phyloP scores from a whole-genome alignment of 2,113 vertebrate genomes.

The Pitta sordida region DNA sequence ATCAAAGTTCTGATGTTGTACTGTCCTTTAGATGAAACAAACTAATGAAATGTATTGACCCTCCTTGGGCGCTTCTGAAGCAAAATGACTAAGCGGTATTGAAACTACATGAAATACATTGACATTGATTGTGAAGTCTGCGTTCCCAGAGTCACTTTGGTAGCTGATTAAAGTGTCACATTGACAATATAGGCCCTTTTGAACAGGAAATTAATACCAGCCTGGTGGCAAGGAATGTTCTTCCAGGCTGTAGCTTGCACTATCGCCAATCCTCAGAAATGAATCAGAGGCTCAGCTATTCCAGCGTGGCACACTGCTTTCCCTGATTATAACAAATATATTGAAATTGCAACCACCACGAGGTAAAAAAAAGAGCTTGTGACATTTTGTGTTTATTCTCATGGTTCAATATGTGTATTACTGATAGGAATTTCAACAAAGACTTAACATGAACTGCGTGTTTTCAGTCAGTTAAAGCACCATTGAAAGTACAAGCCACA shows the following conservation, averaged over 20 bases:
- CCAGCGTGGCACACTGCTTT: not conserved
- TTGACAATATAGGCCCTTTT: conserved; percentile 73
- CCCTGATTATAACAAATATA: conserved; percentile 40
- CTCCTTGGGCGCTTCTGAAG: conserved; percentile 66
- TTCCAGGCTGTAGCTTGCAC: conserved; percentile 25
- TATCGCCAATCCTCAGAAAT: conserved; percentile 47
- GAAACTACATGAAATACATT: conserved; percentile 68
- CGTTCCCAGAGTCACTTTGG: conserved; percentile 67
- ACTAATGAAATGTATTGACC: conserved; percentile 80
- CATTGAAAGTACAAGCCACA: conserved; percentile 14
- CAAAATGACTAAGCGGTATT: conserved; percentile 66
- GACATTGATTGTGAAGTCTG: conserved; percentile 75
- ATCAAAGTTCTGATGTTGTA: conserved; percentile 72
- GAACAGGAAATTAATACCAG: conserved; percentile 79
- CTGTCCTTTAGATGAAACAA: conserved; percentile 76
- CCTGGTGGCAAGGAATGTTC: conserved; percentile 62
- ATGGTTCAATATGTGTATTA: conserved; percentile 33
- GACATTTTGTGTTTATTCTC: conserved; percentile 33
- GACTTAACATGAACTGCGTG: conserved; percentile 27
- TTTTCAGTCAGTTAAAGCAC: conserved; percentile 33
- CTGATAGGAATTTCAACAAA: conserved; percentile 51
- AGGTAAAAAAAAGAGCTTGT: not conserved
- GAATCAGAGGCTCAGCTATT: not conserved
- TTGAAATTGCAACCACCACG: not conserved
- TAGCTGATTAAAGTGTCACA: conserved; percentile 78